A percentile compares a stretch with the other conserved stretches of the same genome.
Evolutionary conservation across 2,888 invertebrate species (phyloP).

Genomic region (Platerodrilus igneus): DNA sequence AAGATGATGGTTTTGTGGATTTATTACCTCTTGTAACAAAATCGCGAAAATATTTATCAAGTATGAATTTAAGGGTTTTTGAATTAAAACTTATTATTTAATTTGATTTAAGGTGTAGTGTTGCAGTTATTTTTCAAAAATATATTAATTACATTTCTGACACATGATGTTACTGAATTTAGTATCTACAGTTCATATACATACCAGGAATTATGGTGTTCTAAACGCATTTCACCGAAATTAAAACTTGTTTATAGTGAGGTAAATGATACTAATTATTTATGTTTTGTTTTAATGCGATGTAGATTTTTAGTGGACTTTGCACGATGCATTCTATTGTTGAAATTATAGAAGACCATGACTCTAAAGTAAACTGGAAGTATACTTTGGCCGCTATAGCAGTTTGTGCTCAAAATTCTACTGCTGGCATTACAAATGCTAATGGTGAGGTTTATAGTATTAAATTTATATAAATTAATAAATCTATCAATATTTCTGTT

Average conservation of each 20-base stretch:
- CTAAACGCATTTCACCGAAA: background rate
- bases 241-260: background rate
- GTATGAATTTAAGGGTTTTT: too few species aligned
- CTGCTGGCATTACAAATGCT: constrained; percentile 5
- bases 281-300: background rate
- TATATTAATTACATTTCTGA: constrained; percentile 10
- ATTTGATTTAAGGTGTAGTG: constrained; percentile 11
- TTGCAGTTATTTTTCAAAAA: constrained; percentile 9
- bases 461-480: background rate
- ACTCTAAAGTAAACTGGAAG: constrained; percentile 16
- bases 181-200: constrained; percentile 10
- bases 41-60: constrained; percentile 7
- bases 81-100: too few species aligned
- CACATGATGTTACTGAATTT: constrained; percentile 9
- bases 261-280: background rate
- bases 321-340: constrained; percentile 14
- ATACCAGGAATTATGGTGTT: constrained; percentile 16
- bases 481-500: too few species aligned
- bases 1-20: constrained; percentile 3
- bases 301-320: constrained; percentile 14
- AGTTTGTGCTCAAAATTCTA: constrained; percentile 12
- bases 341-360: constrained; percentile 12
- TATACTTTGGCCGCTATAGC: constrained; percentile 12
- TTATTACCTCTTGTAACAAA: constrained; percentile 4
- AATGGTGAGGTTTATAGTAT: constrained; percentile 3